Percentiles rank a stretch among this genome's conserved stretches.
phyloP scores from a whole-genome alignment of 1,140 invertebrate genomes.

The Nylanderia fulva region DNA sequence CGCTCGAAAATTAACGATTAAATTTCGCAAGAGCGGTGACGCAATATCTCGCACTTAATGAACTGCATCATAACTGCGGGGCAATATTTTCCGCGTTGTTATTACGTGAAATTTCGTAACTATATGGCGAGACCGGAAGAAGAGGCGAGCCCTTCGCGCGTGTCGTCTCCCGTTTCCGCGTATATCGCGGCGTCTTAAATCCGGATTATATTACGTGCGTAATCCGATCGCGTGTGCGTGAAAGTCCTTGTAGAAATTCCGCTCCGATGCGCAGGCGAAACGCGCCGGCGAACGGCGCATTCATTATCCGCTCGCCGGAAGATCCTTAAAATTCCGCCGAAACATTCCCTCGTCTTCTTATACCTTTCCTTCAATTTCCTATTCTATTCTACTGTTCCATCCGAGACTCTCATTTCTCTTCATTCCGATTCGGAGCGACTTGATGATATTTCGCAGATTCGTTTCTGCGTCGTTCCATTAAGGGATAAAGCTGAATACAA shows the following conservation, averaged over 20 bases:
- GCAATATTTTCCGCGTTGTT: neutral
- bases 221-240: constrained; percentile 63
- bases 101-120: neutral
- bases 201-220: constrained; percentile 59
- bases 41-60: neutral
- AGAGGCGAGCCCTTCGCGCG: neutral
- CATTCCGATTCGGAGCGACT: neutral
- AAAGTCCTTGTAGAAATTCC: constrained; percentile 19
- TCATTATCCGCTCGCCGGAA: constrained; percentile 10
- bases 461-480: too few species aligned
- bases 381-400: neutral
- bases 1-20: too few species aligned
- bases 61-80: neutral
- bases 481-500: too few species aligned
- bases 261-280: constrained; percentile 14
- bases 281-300: neutral
- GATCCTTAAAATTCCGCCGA: neutral
- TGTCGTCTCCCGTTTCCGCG: constrained; percentile 54
- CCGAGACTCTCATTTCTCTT: too few species aligned
- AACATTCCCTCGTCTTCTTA: neutral
- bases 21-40: too few species aligned
- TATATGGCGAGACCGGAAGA: neutral
- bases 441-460: neutral
- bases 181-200: constrained; percentile 26
- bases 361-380: neutral